Conservation (phyloP, 2,888 invertebrate genomes). For the Teleiodes luculella region DNA sequence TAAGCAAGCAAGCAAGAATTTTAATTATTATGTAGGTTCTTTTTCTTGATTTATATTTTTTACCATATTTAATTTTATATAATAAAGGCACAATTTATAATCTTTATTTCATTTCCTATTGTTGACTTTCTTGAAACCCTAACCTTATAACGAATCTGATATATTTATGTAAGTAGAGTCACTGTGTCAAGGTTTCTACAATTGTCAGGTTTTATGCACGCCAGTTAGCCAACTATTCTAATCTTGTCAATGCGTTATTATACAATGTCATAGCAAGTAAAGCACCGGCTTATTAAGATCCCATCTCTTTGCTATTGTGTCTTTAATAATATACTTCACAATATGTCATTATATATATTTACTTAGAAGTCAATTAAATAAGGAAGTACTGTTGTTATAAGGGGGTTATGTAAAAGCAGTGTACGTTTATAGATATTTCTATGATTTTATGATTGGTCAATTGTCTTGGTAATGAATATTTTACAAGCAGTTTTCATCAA, state of each 20-base stretch:
- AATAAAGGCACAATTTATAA: no score
- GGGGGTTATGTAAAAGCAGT: no score
- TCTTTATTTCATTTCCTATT: no score
- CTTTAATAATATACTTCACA: slow-evolving; percentile 2
- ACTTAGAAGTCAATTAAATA: neutral
- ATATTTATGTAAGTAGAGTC: neutral
- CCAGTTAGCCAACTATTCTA: neutral
- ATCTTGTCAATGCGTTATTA: neutral
- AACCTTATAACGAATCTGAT: neutral
- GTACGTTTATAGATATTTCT: no score
- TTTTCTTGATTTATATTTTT: no score
- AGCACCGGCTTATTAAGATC: neutral
- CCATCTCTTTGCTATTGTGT: slow-evolving; percentile 5
- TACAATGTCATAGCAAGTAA: slow-evolving; percentile 3
- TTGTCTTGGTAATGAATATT: no score
- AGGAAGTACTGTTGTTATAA: no score
- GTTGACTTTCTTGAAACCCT: neutral
- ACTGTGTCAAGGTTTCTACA: neutral
- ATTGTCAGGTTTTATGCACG: neutral
- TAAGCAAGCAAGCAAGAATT: no score
- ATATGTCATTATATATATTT: neutral
- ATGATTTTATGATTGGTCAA: no score
- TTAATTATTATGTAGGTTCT: no score
- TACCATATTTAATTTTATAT: no score
- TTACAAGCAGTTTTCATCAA: no score